Evolutionary conservation across 1,140 invertebrate species (phyloP).

Genomic region (Aphaenogaster ashmeadi): DNA sequence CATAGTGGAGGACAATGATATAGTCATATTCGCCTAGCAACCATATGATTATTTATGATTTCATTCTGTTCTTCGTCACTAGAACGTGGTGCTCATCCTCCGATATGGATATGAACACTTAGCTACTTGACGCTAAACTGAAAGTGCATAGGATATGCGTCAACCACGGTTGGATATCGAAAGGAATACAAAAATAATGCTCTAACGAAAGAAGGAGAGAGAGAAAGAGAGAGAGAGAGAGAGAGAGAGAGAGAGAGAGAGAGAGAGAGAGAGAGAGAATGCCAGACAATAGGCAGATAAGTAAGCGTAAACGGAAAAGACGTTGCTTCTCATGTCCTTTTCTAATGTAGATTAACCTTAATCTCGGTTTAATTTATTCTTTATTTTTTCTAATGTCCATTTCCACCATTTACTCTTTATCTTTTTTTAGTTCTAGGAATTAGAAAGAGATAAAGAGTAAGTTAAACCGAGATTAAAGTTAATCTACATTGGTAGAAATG

Average conservation of each 20-base stretch:
- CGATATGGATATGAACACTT: background rate
- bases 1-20: background rate
- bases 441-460: too few relatives aligned
- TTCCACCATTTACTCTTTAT: too few relatives aligned
- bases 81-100: background rate
- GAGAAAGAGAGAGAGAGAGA: too few relatives aligned
- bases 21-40: background rate
- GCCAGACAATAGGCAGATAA: background rate
- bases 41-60: background rate
- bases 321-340: background rate
- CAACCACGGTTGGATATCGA: background rate
- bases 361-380: too few relatives aligned
- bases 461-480: too few relatives aligned
- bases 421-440: too few relatives aligned
- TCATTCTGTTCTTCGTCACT: slow-evolving; percentile 9
- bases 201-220: background rate
- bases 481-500: too few relatives aligned
- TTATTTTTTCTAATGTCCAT: too few relatives aligned
- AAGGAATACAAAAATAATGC: background rate
- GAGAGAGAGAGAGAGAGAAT: too few relatives aligned
- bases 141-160: background rate
- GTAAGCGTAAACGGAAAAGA: background rate
- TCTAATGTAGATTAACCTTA: too few relatives aligned
- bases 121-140: background rate
- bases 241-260: too few relatives aligned